Evolutionary conservation across 2,797 vertebrate species (phyloP).

Genomic region (Potorous gilbertii): DNA sequence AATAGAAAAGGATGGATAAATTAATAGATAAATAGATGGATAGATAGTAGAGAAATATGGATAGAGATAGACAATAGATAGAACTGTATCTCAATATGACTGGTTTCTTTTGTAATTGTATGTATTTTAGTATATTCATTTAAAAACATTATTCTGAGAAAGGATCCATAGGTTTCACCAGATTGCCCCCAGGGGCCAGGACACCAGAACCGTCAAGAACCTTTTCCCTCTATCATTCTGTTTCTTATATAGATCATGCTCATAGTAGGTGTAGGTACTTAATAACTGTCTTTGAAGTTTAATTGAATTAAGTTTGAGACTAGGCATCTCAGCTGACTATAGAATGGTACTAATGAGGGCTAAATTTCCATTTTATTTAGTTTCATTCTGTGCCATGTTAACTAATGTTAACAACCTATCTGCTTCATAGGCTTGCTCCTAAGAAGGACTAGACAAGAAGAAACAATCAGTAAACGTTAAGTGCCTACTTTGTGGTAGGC

Average conservation of each 20-base stretch:
- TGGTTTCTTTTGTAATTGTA: not conserved
- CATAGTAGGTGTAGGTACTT: not conserved
- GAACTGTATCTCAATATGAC: not conserved
- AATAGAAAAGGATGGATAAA: too few relatives aligned
- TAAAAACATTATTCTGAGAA: not conserved
- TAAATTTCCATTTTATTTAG: not conserved
- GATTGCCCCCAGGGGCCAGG: not conserved
- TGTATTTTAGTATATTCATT: not conserved
- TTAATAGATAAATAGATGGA: not conserved
- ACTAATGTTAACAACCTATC: not conserved
- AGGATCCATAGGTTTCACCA: not conserved
- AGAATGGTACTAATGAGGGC: not conserved
- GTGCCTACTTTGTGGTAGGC: not conserved
- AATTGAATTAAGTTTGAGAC: not conserved
- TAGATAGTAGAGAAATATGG: not conserved
- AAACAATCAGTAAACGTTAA: not conserved
- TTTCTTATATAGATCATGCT: not conserved
- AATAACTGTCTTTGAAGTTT: not conserved
- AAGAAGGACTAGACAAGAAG: not conserved
- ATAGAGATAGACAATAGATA: not conserved
- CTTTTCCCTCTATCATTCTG: not conserved
- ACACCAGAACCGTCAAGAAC: not conserved
- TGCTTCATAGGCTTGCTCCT: not conserved
- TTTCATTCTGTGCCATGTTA: not conserved
- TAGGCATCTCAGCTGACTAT: not conserved